Conservation (phyloP, 2,888 invertebrate genomes). For the Ormyrus pomaceus region DNA sequence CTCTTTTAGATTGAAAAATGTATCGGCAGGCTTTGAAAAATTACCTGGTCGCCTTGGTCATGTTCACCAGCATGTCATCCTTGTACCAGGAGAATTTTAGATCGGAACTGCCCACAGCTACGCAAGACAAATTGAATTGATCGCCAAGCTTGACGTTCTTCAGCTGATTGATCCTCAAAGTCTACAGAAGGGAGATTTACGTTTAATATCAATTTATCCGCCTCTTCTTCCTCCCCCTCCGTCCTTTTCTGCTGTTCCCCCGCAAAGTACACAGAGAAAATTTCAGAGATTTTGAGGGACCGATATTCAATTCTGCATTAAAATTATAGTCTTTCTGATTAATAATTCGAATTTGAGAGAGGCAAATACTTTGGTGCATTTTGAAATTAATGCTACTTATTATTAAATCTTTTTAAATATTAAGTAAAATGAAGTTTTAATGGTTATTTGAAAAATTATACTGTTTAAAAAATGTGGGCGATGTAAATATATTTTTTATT, state of each 20-base stretch:
- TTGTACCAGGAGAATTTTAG: slow-evolving; percentile 90
- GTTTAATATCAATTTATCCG: slow-evolving; percentile 28
- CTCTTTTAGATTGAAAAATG: background rate
- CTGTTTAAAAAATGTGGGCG: too few species aligned
- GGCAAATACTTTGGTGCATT: background rate
- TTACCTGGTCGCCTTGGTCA: slow-evolving; percentile 85
- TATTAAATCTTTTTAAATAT: background rate
- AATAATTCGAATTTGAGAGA: background rate
- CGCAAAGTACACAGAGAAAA: background rate
- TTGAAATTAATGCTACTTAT: background rate
- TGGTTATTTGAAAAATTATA: too few species aligned
- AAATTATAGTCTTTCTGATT: background rate
- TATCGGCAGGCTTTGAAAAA: background rate
- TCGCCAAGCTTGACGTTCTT: slow-evolving; percentile 79
- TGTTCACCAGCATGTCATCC: slow-evolving; percentile 86
- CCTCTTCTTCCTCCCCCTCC: background rate
- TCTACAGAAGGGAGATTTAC: slow-evolving; percentile 63
- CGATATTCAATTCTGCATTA: background rate
- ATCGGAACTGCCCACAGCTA: slow-evolving; percentile 85
- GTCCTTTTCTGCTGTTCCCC: background rate
- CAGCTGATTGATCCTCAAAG: slow-evolving; percentile 69
- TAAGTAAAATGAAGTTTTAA: background rate
- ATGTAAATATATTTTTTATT: too few species aligned
- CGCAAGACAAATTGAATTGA: slow-evolving; percentile 86
- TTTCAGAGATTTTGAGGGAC: too few species aligned